Percentiles rank a stretch among this genome's conserved stretches.
phyloP scores from a whole-genome alignment of 2,113 vertebrate genomes.

The Marmota monax region DNA sequence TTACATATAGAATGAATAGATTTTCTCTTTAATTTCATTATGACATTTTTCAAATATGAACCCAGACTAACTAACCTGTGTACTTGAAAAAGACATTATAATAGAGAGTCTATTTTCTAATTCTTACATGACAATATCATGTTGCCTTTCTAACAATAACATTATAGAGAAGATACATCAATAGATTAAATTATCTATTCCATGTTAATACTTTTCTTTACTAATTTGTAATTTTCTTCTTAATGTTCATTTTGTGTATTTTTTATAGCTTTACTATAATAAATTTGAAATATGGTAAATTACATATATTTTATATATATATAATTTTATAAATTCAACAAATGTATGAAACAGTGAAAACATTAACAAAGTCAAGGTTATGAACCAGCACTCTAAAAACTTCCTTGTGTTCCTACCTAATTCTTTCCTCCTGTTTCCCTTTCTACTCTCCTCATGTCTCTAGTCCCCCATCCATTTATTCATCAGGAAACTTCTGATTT shows the following conservation, averaged over 20 bases:
- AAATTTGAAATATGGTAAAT: background rate
- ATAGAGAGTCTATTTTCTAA: constrained; percentile 21
- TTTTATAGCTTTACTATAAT: constrained; percentile 21
- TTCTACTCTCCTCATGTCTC: background rate
- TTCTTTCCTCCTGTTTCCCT: background rate
- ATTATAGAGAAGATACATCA: background rate
- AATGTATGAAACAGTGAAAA: background rate
- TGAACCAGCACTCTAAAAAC: background rate
- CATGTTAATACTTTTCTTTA: background rate
- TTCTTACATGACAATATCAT: background rate
- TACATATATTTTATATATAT: background rate
- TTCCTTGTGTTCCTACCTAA: background rate
- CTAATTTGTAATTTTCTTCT: constrained; percentile 9
- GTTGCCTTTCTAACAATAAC: background rate
- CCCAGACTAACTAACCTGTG: background rate
- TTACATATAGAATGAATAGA: constrained; percentile 15
- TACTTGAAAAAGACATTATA: background rate
- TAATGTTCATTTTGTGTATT: background rate
- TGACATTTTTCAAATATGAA: background rate
- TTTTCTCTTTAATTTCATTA: constrained; percentile 2
- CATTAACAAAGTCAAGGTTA: background rate
- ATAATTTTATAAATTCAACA: constrained; percentile 15
- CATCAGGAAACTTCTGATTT: background rate
- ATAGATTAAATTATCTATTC: background rate
- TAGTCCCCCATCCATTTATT: background rate